A percentile compares a stretch with the other conserved stretches of the same genome.
These are phyloP conservation scores for Ernsta delagoae DNA, from an alignment of 2,888 invertebrate species.

Conservation along the genomic window DNA sequence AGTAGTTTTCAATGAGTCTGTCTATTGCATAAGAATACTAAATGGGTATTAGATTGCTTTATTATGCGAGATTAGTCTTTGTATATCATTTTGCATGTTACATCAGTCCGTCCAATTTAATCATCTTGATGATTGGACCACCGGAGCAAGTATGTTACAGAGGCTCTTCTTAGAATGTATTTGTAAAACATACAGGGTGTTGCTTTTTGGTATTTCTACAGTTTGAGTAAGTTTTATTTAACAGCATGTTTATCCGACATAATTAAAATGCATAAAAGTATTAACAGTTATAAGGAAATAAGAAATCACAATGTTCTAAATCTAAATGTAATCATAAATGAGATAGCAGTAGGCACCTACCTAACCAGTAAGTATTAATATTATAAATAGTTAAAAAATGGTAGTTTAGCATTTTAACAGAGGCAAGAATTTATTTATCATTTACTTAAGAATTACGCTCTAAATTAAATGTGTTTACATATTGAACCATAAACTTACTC, in stretches of 20 bases:
- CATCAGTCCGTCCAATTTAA: conserved; percentile 82
- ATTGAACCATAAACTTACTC: conserved; percentile 23
- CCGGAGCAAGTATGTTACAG: conserved; percentile 72
- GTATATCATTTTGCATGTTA: conserved; percentile 83
- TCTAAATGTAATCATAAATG: no score
- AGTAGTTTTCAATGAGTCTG: no score
- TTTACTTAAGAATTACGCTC: conserved; percentile 26
- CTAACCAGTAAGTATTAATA: no score
- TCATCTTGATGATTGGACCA: conserved; percentile 83
- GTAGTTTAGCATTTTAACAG: background rate
- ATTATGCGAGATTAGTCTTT: conserved; percentile 78
- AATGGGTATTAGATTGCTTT: conserved; percentile 82
- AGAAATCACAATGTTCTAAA: no score
- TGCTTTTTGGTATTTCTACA: background rate
- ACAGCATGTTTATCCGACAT: no score
- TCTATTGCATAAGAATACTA: conserved; percentile 42
- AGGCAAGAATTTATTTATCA: background rate
- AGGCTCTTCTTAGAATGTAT: conserved; percentile 61
- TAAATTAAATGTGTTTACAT: conserved; percentile 29
- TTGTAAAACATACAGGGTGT: conserved; percentile 39
- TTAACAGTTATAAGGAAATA: no score
- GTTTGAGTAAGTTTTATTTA: no score
- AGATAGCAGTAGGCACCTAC: no score
- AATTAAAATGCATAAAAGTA: no score
- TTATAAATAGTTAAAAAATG: no score